Conservation (phyloP, 2,797 vertebrate genomes). For the Salmo trutta region DNA sequence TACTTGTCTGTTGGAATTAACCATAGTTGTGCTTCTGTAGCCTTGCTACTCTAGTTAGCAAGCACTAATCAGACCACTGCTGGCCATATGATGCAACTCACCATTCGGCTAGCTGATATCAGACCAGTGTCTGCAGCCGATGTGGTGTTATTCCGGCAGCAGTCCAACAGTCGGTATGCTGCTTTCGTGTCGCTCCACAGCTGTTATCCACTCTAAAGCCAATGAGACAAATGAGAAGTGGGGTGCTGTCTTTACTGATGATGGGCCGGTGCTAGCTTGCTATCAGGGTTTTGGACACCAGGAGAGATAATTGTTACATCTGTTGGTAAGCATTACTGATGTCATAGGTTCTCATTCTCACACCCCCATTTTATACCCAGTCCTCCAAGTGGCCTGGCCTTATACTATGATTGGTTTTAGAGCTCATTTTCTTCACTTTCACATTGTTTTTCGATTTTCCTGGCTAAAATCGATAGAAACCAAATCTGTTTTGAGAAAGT, state of each 20-base stretch:
- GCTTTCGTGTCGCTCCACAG: not conserved
- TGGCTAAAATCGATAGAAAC: constrained; percentile 25
- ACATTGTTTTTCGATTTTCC: constrained; percentile 35
- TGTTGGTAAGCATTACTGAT: constrained; percentile 41
- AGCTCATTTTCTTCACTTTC: constrained; percentile 1
- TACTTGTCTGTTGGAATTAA: constrained; percentile 7
- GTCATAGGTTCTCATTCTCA: constrained; percentile 16
- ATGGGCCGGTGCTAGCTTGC: not conserved
- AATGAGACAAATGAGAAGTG: not conserved
- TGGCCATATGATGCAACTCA: not conserved
- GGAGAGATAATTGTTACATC: constrained; percentile 40
- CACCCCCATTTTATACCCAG: not conserved
- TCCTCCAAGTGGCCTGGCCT: not conserved
- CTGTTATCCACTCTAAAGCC: not conserved
- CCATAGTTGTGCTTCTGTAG: constrained; percentile 27
- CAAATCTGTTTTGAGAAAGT: not conserved
- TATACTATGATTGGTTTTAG: not conserved
- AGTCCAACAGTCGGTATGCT: not conserved
- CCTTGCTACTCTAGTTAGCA: not conserved
- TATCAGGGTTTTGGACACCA: constrained; percentile 2
- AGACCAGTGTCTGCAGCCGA: not conserved
- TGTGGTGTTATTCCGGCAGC: not conserved
- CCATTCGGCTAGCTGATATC: not conserved
- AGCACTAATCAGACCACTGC: not conserved
- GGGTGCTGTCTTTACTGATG: not conserved